Percentiles rank a stretch among this genome's conserved stretches.
Conservation (phyloP, 2,888 invertebrate species). For the Conistra vaccinii region DNA sequence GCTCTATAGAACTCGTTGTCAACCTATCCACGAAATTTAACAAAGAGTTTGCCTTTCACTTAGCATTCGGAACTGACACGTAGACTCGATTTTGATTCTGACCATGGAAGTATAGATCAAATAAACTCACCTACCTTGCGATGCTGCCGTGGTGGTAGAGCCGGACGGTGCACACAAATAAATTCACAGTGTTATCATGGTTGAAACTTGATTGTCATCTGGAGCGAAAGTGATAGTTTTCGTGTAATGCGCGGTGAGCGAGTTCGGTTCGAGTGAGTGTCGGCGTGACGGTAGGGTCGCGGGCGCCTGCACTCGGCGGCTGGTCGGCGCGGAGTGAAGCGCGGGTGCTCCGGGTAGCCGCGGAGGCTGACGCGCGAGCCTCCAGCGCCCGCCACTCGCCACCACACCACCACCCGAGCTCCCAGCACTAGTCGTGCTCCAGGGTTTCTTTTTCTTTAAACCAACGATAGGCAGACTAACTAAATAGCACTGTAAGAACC, state of each 20-base stretch:
- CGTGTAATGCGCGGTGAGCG: conserved; percentile 72
- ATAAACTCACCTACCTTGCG: conserved; percentile 81
- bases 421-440: conserved; percentile 14
- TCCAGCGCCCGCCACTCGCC: conserved; percentile 42
- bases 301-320: conserved; percentile 81
- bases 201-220: conserved; percentile 73
- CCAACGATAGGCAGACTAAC: not conserved
- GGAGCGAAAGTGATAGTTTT: conserved; percentile 84
- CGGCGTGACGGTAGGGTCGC: conserved; percentile 67
- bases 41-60: conserved; percentile 90
- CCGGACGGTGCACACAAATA: conserved; percentile 75
- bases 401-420: conserved; percentile 20
- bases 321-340: conserved; percentile 78
- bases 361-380: conserved; percentile 60
- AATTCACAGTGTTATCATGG: conserved; percentile 82
- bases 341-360: conserved; percentile 55
- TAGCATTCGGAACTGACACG: conserved; percentile 88
- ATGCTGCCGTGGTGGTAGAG: conserved; percentile 73
- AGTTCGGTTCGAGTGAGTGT: conserved; percentile 75
- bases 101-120: conserved; percentile 71
- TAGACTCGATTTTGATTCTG: conserved; percentile 83
- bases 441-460: conserved; percentile 26
- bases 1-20: conserved; percentile 75
- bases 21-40: conserved; percentile 82
- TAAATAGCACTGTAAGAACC: not conserved